Evolutionary conservation across 1,140 invertebrate genomes (phyloP).

Genomic region (Phthorimaea operculella): DNA sequence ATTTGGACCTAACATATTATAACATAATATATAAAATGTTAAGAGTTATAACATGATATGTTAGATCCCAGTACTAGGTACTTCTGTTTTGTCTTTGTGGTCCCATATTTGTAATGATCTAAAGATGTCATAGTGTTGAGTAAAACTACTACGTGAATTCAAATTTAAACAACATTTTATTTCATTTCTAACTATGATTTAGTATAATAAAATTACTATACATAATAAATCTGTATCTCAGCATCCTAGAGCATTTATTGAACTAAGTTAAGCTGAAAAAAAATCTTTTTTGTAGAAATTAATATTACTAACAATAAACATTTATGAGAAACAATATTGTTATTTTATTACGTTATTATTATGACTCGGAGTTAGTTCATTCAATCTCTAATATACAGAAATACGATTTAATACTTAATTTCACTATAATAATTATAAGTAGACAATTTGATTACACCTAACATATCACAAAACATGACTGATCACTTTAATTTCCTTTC

Average conservation of each 20-base stretch:
- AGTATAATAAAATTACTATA: slow-evolving; percentile 12
- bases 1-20: no score
- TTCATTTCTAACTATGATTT: slow-evolving; percentile 33
- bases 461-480: slow-evolving; percentile 60
- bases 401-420: background rate
- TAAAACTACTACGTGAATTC: background rate
- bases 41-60: no score
- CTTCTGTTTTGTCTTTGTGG: no score
- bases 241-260: slow-evolving; percentile 14
- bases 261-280: background rate
- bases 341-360: no score
- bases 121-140: no score
- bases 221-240: slow-evolving; percentile 20
- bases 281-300: no score
- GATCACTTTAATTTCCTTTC: slow-evolving; percentile 27
- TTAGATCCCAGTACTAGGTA: no score
- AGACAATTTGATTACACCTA: slow-evolving; percentile 38
- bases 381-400: background rate
- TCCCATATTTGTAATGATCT: no score
- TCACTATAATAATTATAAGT: slow-evolving; percentile 4
- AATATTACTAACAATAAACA: no score
- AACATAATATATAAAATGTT: no score
- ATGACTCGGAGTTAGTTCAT: no score
- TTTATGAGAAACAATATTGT: no score
- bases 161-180: slow-evolving; percentile 48